Conservation (phyloP, 2,797 vertebrate species). For the Sphenodon punctatus region DNA sequence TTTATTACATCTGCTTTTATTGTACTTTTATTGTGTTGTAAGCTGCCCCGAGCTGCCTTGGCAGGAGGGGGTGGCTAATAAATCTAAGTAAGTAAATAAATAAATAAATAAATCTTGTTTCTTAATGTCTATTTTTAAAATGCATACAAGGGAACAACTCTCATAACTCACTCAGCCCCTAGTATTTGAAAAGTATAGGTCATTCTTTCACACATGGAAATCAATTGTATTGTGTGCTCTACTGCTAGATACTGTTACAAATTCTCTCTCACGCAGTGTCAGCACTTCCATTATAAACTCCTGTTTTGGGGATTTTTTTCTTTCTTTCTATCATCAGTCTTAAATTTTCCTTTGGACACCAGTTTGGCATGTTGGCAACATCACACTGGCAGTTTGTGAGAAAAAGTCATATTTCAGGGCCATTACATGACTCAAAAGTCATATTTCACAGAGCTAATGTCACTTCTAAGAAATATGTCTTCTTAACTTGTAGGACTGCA, state of each 20-base stretch:
- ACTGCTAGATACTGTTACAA: constrained; percentile 46
- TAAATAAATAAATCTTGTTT: no score
- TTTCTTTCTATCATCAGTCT: constrained; percentile 46
- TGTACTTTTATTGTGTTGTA: no score
- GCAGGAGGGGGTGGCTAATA: no score
- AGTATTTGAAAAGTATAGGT: constrained; percentile 35
- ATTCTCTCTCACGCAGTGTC: constrained; percentile 47
- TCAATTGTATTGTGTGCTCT: constrained; percentile 1
- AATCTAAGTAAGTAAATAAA: no score
- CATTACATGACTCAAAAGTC: neutral
- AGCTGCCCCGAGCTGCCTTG: no score
- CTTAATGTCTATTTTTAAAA: constrained; percentile 47
- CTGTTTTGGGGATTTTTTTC: constrained; percentile 43
- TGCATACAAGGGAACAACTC: constrained; percentile 29
- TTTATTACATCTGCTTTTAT: no score
- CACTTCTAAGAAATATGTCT: constrained; percentile 25
- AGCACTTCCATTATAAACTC: constrained; percentile 54
- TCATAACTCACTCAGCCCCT: constrained; percentile 31
- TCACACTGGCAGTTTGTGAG: constrained; percentile 28
- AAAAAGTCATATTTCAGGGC: constrained; percentile 16
- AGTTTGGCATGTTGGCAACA: constrained; percentile 21
- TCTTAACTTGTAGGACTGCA: neutral
- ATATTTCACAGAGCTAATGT: neutral
- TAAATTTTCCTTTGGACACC: constrained; percentile 54
- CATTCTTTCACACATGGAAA: neutral